phyloP scores from a whole-genome alignment of 2,888 invertebrate genomes.

The Aleiodes leptofemur region DNA sequence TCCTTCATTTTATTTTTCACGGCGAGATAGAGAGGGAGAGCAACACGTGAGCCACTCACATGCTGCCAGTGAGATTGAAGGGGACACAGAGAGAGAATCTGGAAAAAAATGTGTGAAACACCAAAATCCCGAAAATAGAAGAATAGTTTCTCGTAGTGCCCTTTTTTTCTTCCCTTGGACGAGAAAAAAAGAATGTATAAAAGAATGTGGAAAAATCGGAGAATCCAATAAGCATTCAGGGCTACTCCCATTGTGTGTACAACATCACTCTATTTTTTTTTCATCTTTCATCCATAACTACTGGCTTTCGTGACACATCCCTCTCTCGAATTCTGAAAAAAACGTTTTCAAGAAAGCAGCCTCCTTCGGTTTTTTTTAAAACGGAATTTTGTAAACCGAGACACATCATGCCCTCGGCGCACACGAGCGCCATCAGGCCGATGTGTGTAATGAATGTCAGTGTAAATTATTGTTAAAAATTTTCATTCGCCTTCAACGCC shows the following conservation, averaged over 20 bases:
- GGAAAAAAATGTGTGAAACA: conserved; percentile 36
- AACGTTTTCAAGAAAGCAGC: not conserved
- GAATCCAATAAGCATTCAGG: conserved; percentile 27
- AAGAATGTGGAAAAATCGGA: conserved; percentile 20
- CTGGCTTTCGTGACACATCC: conserved; percentile 26
- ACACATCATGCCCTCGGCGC: not conserved
- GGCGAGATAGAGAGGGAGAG: too few species aligned
- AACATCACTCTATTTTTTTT: conserved; percentile 9
- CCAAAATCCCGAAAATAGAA: conserved; percentile 23
- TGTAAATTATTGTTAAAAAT: conserved; percentile 15
- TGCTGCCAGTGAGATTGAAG: conserved; percentile 12
- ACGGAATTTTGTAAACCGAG: conserved; percentile 30
- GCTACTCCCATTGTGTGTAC: conserved; percentile 28
- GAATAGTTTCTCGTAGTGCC: conserved; percentile 14
- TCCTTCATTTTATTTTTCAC: not conserved
- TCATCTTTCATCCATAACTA: not conserved
- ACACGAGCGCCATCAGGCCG: conserved; percentile 23
- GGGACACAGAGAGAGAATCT: not conserved
- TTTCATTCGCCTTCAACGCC: conserved; percentile 1
- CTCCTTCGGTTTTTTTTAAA: not conserved
- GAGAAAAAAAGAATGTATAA: not conserved
- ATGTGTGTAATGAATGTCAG: conserved; percentile 13
- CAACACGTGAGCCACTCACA: conserved; percentile 15
- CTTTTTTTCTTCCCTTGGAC: conserved; percentile 17
- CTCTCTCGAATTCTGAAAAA: conserved; percentile 41